These are phyloP conservation scores for Euphydryas editha DNA, from an alignment of 2,888 invertebrate species.

Conservation along the genomic window DNA sequence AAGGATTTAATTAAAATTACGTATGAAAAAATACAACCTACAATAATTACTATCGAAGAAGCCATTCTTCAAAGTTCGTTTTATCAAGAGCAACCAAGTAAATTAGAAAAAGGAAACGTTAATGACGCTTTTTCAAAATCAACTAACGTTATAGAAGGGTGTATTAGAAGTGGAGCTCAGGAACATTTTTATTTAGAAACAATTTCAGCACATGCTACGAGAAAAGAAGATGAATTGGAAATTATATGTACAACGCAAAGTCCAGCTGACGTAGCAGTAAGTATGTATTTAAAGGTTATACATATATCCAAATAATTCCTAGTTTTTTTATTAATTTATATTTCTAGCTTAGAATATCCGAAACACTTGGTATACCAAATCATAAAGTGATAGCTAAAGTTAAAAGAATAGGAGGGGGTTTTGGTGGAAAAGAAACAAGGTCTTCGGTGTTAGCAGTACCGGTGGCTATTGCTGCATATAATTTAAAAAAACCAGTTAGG, in stretches of 20 bases:
- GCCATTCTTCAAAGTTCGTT: slow-evolving; percentile 90
- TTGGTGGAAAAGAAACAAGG: slow-evolving; percentile 94
- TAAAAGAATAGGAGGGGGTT: slow-evolving; percentile 93
- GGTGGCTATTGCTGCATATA: slow-evolving; percentile 89
- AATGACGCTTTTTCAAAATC: slow-evolving; percentile 86
- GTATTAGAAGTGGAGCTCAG: slow-evolving; percentile 89
- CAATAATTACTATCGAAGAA: slow-evolving; percentile 94
- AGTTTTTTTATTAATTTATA: slow-evolving; percentile 4
- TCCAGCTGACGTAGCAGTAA: slow-evolving; percentile 88
- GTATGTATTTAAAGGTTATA: slow-evolving; percentile 37
- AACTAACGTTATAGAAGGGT: slow-evolving; percentile 87
- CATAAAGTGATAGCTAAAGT: slow-evolving; percentile 88
- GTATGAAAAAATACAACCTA: slow-evolving; percentile 90
- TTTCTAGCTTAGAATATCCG: slow-evolving; percentile 84
- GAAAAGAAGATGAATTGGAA: slow-evolving; percentile 93
- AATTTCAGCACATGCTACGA: slow-evolving; percentile 85
- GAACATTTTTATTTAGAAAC: slow-evolving; percentile 97
- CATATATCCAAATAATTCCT: background rate
- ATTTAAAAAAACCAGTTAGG: slow-evolving; percentile 88
- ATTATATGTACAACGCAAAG: slow-evolving; percentile 91
- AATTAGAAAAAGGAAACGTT: slow-evolving; percentile 86
- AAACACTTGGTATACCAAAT: slow-evolving; percentile 85
- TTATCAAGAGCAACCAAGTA: slow-evolving; percentile 81
- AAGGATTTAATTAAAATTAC: slow-evolving; percentile 89
- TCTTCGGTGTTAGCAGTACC: slow-evolving; percentile 84